Conservation (phyloP, 2,113 vertebrate genomes). For the Cebus imitator region DNA sequence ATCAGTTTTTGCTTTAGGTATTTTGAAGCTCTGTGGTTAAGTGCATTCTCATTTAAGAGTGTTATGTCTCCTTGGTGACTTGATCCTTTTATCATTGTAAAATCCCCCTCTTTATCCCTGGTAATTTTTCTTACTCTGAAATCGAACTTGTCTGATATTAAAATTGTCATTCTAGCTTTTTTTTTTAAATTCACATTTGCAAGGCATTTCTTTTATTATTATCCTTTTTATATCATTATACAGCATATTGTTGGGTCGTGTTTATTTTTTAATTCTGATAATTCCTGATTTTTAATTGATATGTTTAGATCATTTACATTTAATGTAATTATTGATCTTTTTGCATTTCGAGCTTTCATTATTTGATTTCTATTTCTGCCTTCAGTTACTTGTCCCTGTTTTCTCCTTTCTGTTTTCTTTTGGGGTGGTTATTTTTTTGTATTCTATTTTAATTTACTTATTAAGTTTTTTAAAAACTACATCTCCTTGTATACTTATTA, state of each 20-base stretch:
- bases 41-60: background rate
- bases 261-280: background rate
- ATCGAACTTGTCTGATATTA: background rate
- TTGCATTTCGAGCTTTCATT: background rate
- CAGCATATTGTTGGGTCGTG: background rate
- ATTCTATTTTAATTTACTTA: background rate
- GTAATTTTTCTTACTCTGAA: background rate
- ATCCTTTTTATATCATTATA: background rate
- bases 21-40: background rate
- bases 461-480: background rate
- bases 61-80: background rate
- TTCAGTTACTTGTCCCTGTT: background rate
- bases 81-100: background rate
- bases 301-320: background rate
- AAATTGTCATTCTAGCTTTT: background rate
- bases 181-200: background rate
- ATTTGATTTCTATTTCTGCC: background rate
- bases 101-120: background rate
- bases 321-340: background rate
- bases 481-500: background rate
- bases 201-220: background rate
- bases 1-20: background rate
- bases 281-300: background rate
- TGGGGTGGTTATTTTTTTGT: background rate
- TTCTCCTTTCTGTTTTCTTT: background rate